Evolutionary conservation across 1,140 invertebrate genomes (phyloP).

Genomic region (Maniola jurtina): DNA sequence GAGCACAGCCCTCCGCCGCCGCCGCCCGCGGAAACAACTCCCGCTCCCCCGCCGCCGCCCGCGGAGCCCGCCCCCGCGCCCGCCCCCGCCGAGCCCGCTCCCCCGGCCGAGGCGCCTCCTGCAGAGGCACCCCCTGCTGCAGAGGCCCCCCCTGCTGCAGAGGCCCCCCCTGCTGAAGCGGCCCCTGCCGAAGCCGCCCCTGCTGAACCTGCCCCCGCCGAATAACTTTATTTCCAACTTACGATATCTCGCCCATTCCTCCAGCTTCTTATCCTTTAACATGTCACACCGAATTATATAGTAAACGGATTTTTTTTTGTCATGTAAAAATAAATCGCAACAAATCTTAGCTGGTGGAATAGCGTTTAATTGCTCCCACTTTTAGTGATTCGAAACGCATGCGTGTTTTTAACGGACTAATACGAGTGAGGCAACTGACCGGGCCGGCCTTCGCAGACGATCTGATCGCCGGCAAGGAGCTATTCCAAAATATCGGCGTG

Average conservation of each 20-base stretch:
- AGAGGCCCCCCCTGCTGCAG: constrained; percentile 24
- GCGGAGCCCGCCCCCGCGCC: constrained; percentile 35
- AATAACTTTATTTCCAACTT: not conserved
- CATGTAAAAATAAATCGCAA: constrained; percentile 47
- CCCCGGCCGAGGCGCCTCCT: constrained; percentile 55
- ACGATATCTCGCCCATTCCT: constrained; percentile 7
- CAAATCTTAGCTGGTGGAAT: constrained; percentile 74
- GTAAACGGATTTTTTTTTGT: constrained; percentile 20
- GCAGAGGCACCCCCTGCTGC: constrained; percentile 52
- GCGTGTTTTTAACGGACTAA: constrained; percentile 40
- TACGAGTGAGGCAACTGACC: constrained; percentile 35
- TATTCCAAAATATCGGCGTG: constrained; percentile 98
- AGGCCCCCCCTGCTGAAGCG: constrained; percentile 21
- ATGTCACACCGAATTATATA: constrained; percentile 4
- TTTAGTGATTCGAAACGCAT: constrained; percentile 36
- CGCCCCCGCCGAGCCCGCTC: constrained; percentile 30
- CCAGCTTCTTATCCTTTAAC: not conserved
- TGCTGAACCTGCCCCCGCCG: not conserved
- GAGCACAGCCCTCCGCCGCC: constrained; percentile 31
- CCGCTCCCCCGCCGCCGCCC: constrained; percentile 35
- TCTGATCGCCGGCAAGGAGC: constrained; percentile 97
- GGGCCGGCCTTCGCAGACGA: constrained; percentile 88
- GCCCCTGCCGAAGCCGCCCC: not conserved
- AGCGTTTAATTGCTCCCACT: constrained; percentile 21
- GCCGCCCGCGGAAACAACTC: constrained; percentile 38